A percentile compares a stretch with the other conserved stretches of the same genome.
Conservation (phyloP, 2,888 invertebrate genomes). For the Cerastis leucographa region DNA sequence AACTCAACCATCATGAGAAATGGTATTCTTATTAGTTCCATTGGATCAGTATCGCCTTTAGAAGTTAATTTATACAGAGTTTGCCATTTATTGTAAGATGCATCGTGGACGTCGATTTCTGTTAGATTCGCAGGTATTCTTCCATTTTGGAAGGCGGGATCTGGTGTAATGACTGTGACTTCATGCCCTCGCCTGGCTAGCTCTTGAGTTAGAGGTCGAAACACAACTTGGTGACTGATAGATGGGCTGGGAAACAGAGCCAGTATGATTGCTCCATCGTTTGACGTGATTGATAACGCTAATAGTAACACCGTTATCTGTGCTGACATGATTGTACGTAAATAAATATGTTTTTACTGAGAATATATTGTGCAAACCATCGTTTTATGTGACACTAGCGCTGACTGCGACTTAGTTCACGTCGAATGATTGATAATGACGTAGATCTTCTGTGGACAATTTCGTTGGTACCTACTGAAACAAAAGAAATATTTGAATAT, state of each 20-base stretch:
- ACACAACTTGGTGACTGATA: conserved; percentile 64
- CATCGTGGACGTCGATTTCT: conserved; percentile 77
- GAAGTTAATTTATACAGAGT: conserved; percentile 14
- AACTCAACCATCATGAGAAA: conserved; percentile 44
- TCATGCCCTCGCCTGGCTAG: conserved; percentile 70
- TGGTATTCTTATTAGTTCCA: conserved; percentile 33
- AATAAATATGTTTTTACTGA: neutral
- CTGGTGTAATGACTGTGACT: conserved; percentile 77
- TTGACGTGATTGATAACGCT: neutral
- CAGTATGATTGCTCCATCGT: conserved; percentile 53
- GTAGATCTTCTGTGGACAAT: neutral
- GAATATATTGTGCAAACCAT: neutral
- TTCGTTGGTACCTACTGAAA: neutral
- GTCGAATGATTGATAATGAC: no score
- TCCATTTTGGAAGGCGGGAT: conserved; percentile 70
- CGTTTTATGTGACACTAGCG: neutral
- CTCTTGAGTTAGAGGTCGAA: conserved; percentile 74
- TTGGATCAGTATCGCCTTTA: conserved; percentile 34
- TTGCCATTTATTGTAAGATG: conserved; percentile 67
- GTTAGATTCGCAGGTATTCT: conserved; percentile 71
- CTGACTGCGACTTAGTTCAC: neutral
- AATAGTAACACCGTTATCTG: conserved; percentile 6
- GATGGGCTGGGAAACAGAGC: conserved; percentile 54
- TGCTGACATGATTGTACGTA: conserved; percentile 20
- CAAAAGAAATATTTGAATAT: neutral